Evolutionary conservation across 2,888 invertebrate genomes (phyloP).

Genomic region (Tanypteryx hageni): DNA sequence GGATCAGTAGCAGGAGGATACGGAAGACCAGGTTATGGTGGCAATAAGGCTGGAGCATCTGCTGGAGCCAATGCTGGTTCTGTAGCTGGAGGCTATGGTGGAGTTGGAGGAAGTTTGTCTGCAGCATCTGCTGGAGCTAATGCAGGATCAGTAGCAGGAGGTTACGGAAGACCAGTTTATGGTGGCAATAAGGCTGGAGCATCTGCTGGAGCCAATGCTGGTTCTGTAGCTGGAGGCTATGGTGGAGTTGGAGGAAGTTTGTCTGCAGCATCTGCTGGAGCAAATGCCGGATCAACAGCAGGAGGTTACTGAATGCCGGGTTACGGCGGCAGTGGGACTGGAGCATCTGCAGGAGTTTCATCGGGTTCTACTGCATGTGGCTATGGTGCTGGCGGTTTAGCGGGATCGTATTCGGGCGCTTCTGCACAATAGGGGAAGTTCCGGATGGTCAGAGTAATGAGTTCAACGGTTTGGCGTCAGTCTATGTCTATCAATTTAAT

Average conservation of each 20-base stretch:
- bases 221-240: constrained; percentile 3
- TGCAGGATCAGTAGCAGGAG: not conserved
- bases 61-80: constrained; percentile 24
- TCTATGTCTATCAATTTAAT: too few species aligned
- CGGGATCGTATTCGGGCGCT: not conserved
- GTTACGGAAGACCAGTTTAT: not conserved
- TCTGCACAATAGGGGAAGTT: not conserved
- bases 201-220: not conserved
- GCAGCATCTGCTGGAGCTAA: constrained; percentile 1
- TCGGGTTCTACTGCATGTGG: not conserved
- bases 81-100: constrained; percentile 18
- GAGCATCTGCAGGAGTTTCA: not conserved
- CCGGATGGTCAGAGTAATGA: too few species aligned
- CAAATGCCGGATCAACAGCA: not conserved
- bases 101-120: not conserved
- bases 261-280: not conserved
- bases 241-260: not conserved
- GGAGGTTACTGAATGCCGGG: not conserved
- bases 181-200: constrained; percentile 23
- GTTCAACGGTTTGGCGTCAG: too few species aligned
- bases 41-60: not conserved
- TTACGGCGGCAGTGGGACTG: not conserved
- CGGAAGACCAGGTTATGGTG: not conserved
- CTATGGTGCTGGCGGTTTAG: not conserved
- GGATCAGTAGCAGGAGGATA: not conserved